These are phyloP conservation scores for Sinocyclocheilus anophthalmus DNA, from an alignment of 2,113 vertebrate genomes.

Conservation along the genomic window DNA sequence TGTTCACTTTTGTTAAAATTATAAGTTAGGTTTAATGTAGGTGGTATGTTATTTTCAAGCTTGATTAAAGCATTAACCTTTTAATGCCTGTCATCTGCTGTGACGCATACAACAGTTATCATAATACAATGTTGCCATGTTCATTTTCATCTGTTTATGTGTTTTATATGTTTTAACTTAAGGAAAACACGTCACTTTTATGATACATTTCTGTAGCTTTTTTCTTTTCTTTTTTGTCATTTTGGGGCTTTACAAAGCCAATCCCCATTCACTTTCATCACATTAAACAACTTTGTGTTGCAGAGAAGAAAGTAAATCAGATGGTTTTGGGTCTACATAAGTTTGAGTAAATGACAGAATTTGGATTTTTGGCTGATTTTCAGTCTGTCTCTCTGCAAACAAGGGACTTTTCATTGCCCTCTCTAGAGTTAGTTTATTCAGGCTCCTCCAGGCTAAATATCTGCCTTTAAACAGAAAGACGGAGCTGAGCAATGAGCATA, in stretches of 20 bases:
- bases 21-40: background rate
- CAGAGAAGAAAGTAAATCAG: background rate
- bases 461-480: constrained; percentile 20
- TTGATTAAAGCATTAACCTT: background rate
- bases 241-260: background rate
- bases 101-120: background rate
- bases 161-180: too few relatives aligned
- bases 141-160: background rate
- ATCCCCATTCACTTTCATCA: background rate
- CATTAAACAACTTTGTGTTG: background rate
- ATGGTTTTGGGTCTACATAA: background rate
- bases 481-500: constrained; percentile 23
- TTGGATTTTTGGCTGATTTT: background rate
- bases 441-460: background rate
- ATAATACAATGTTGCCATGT: background rate
- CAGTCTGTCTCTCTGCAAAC: background rate
- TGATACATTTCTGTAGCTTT: background rate
- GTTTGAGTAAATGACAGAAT: background rate
- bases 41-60: background rate
- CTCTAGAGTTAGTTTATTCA: background rate
- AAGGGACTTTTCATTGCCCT: constrained; percentile 21
- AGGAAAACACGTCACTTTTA: background rate
- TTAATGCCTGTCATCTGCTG: background rate
- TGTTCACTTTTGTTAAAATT: background rate
- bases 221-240: background rate